Conservation (phyloP, 2,888 invertebrate genomes). For the Campoplex nolae region DNA sequence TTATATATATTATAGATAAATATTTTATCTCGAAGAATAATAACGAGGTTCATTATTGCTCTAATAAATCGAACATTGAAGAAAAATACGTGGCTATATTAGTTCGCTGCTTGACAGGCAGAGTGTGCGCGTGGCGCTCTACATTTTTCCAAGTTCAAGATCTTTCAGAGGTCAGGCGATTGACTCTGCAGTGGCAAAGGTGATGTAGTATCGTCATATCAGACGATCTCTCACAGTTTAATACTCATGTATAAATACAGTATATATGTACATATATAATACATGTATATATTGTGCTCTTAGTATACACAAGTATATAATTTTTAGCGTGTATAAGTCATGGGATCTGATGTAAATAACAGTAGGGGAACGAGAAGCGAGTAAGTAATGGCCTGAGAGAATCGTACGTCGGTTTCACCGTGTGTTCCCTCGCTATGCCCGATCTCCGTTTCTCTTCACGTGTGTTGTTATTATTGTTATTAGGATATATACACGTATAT, state of each 20-base stretch:
- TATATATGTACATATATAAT: too few relatives aligned
- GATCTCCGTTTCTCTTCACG: conserved; percentile 35
- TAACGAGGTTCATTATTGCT: too few relatives aligned
- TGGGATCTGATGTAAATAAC: conserved; percentile 58
- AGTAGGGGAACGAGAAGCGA: conserved; percentile 18
- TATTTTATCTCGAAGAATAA: too few relatives aligned
- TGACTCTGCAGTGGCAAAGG: conserved; percentile 25
- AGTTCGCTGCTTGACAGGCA: conserved; percentile 14
- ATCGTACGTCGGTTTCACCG: conserved; percentile 68
- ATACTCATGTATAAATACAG: conserved; percentile 21
- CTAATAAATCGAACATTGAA: background rate
- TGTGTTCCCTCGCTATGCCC: conserved; percentile 36
- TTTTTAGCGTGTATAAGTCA: conserved; percentile 25
- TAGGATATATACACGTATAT: background rate
- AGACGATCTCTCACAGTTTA: conserved; percentile 39
- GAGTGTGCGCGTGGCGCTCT: conserved; percentile 65
- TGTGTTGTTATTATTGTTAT: conserved; percentile 27
- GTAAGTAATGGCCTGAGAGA: conserved; percentile 72
- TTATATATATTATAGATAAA: too few relatives aligned
- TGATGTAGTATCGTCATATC: conserved; percentile 33
- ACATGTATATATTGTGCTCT: conserved; percentile 22
- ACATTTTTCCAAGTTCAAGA: conserved; percentile 78
- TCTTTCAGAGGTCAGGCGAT: conserved; percentile 72
- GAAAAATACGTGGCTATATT: conserved; percentile 6
- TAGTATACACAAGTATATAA: background rate